Conservation (phyloP, 2,888 invertebrate genomes). For the Eurois occulta region DNA sequence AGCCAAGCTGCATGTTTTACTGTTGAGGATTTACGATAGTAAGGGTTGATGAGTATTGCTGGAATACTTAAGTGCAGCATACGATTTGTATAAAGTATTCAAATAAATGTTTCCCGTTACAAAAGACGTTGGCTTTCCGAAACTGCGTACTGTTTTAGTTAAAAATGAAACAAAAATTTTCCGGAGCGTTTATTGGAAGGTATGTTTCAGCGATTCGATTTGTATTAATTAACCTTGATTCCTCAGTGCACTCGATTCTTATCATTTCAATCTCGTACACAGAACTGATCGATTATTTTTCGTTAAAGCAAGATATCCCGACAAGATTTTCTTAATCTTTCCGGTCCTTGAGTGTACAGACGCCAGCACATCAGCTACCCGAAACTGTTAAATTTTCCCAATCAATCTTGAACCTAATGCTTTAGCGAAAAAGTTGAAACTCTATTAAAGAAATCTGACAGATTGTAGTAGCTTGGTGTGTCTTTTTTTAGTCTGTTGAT, state of each 20-base stretch:
- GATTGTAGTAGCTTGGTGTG: no score
- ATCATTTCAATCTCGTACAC: neutral
- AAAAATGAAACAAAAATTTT: constrained; percentile 9
- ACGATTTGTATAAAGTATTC: neutral
- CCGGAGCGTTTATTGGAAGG: constrained; percentile 31
- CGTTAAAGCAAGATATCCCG: neutral
- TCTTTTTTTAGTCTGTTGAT: no score
- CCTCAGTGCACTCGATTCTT: neutral
- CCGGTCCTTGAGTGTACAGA: no score
- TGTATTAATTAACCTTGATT: constrained; percentile 29
- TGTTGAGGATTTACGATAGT: constrained; percentile 22
- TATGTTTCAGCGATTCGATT: constrained; percentile 41
- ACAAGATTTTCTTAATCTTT: neutral
- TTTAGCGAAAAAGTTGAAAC: no score
- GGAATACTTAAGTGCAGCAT: neutral
- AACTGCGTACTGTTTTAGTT: neutral
- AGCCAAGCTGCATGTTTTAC: constrained; percentile 21
- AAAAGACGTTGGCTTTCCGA: neutral
- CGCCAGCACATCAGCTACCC: no score
- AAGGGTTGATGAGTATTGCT: neutral
- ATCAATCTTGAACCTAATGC: no score
- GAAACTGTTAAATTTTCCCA: no score
- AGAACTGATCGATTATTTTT: neutral
- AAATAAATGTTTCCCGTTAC: neutral
- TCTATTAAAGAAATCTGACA: no score